Evolutionary conservation across 2,888 invertebrate genomes (phyloP).

Genomic region (Mallateleia sp.): DNA sequence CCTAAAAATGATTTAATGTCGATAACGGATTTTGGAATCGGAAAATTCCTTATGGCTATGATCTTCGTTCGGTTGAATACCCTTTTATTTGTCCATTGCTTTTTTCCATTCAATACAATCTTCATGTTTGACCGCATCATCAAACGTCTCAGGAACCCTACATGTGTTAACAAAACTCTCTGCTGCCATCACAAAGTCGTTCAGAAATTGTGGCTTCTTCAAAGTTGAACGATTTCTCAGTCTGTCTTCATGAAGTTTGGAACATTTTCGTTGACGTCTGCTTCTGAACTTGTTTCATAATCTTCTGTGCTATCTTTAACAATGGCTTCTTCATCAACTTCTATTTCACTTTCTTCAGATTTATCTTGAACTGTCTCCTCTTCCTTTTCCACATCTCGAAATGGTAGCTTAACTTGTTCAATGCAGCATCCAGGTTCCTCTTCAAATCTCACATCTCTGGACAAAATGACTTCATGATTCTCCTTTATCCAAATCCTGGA

Average conservation of each 20-base stretch:
- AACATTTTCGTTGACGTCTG: constrained; percentile 19
- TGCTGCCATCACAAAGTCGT: constrained; percentile 58
- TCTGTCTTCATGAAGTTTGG: constrained; percentile 12
- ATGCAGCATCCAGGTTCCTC: constrained; percentile 69
- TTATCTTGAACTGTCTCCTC: constrained; percentile 16
- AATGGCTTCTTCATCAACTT: constrained; percentile 8
- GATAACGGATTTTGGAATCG: too few relatives aligned
- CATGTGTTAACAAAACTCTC: constrained; percentile 36
- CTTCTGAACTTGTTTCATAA: constrained; percentile 21
- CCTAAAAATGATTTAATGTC: too few relatives aligned
- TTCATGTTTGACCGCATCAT: constrained; percentile 63
- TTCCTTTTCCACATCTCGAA: constrained; percentile 8
- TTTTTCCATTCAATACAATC: constrained; percentile 75
- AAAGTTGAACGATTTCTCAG: constrained; percentile 66
- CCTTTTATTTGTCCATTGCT: constrained; percentile 83
- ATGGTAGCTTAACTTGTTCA: constrained; percentile 38
- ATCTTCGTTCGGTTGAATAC: too few relatives aligned
- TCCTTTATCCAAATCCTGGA: constrained; percentile 79
- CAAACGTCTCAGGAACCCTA: constrained; percentile 49
- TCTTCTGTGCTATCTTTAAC: constrained; percentile 24
- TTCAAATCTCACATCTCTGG: constrained; percentile 81
- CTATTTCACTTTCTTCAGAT: not conserved
- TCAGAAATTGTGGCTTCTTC: constrained; percentile 51
- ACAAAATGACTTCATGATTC: constrained; percentile 72
- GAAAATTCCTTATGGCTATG: too few relatives aligned